Evolutionary conservation across 2,113 vertebrate species (phyloP).

Genomic region (Brachionichthys hirsutus): DNA sequence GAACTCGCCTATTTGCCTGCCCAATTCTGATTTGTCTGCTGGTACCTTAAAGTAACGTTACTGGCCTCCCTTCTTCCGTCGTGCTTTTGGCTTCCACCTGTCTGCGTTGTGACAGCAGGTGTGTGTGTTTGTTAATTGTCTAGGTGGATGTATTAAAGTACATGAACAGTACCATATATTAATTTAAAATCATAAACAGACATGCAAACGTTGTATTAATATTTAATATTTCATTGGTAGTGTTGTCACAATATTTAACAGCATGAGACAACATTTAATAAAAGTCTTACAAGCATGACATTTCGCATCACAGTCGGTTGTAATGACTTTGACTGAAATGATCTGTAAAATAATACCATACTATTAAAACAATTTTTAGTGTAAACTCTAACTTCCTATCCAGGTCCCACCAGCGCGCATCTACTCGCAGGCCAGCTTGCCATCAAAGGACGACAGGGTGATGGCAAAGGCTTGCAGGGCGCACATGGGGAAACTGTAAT

Average conservation of each 20-base stretch:
- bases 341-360: slow-evolving; percentile 3
- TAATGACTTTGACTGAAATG: neutral
- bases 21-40: no score
- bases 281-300: slow-evolving; percentile 2
- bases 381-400: neutral
- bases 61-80: no score
- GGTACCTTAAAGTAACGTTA: no score
- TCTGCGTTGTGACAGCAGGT: no score
- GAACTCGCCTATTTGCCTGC: no score
- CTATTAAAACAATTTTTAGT: neutral
- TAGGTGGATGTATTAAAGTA: no score
- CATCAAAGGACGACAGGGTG: slow-evolving; percentile 86
- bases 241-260: slow-evolving; percentile 8
- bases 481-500: slow-evolving; percentile 86
- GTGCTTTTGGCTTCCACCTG: no score
- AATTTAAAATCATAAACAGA: neutral
- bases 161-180: neutral
- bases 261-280: slow-evolving; percentile 9
- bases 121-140: no score
- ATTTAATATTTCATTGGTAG: slow-evolving; percentile 21
- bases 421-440: slow-evolving; percentile 89
- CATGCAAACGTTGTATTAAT: neutral
- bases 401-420: slow-evolving; percentile 24
- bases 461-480: slow-evolving; percentile 89
- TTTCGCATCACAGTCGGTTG: neutral